Base-by-base conservation (phyloP, 2,113 vertebrate genomes). In the Calypte anna region DNA sequence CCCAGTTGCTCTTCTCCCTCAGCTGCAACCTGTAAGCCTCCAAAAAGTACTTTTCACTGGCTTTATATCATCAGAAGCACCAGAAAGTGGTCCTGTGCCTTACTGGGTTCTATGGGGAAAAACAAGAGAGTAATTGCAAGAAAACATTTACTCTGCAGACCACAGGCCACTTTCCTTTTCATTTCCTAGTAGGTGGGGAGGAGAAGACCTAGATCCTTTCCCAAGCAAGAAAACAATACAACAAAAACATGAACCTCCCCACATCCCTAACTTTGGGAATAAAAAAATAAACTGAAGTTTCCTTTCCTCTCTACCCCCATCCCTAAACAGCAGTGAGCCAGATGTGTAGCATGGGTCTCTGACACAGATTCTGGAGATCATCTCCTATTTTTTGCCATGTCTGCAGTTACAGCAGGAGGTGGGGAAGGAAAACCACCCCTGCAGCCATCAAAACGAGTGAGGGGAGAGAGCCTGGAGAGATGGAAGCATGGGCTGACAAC, bases 341-440 rank as follows among this genome's bases (percentile, higher is more conserved):
- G 28, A 27, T 12, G 53, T 19, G 46, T 19, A 76, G 28, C 5
- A 15, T 2, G 1, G 72, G 50, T 55, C 62, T n/a, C 46, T 40
- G 36, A 58, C 57, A 63, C 50, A 0, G 0, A 3, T 24, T 80
- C 68, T 66, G 53, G 59, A 82, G 58, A 72, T 33, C 48, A 28
- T 50, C 66, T 58, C 88, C 55, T 15, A 20, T 22, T 88, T 48
- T 81, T 30, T 48, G 55, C 57, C 3, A 0, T 48, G 81, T 50
- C 93, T 92, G 79, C 36, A 61, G 70, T 15, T 7, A 0, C 64
- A 10, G 86, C 2, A 44, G 81, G 82, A 89, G 74, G 81, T 6
- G 2, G 82, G 78, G 58, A 82, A 93, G 86, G 73, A 76, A 95
- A 95, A 85, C 50, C 93, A 94, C 88, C 86, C 75, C 77, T 23